Evolutionary conservation across 1,140 invertebrate genomes (phyloP).

Genomic region (Bombus superbus): DNA sequence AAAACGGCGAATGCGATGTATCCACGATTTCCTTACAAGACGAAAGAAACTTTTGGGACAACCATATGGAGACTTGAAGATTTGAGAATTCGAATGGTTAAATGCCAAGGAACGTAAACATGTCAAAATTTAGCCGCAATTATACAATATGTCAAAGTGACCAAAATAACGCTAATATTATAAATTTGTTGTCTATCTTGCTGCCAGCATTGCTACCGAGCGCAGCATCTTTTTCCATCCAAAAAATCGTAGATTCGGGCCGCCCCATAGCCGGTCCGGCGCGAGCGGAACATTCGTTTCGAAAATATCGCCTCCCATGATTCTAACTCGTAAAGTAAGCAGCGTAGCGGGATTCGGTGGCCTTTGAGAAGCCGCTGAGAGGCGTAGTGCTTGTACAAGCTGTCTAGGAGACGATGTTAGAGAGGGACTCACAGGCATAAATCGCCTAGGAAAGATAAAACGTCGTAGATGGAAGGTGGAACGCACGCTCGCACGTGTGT

Average conservation of each 20-base stretch:
- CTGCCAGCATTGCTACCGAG: too few relatives aligned
- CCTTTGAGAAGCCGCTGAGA: constrained; percentile 51
- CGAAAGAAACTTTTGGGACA: too few relatives aligned
- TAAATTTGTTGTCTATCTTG: background rate
- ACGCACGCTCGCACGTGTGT: constrained; percentile 23
- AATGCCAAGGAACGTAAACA: too few relatives aligned
- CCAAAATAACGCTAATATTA: background rate
- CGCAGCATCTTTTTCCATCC: background rate
- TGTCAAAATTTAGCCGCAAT: background rate
- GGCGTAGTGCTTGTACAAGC: constrained; percentile 36
- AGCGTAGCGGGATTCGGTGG: constrained; percentile 37
- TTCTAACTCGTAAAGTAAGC: constrained; percentile 35
- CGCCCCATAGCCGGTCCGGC: background rate
- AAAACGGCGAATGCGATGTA: too few relatives aligned
- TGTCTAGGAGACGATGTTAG: constrained; percentile 50
- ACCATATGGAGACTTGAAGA: background rate
- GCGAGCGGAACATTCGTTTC: background rate
- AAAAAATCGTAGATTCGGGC: background rate
- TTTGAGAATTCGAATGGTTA: background rate
- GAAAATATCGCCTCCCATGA: background rate
- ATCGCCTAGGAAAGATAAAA: constrained; percentile 55
- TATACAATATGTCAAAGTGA: background rate
- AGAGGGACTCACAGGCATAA: constrained; percentile 30
- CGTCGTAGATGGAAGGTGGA: constrained; percentile 39
- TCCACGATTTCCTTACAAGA: too few relatives aligned